phyloP scores from a whole-genome alignment of 2,113 vertebrate species.

The Macaca nemestrina region DNA sequence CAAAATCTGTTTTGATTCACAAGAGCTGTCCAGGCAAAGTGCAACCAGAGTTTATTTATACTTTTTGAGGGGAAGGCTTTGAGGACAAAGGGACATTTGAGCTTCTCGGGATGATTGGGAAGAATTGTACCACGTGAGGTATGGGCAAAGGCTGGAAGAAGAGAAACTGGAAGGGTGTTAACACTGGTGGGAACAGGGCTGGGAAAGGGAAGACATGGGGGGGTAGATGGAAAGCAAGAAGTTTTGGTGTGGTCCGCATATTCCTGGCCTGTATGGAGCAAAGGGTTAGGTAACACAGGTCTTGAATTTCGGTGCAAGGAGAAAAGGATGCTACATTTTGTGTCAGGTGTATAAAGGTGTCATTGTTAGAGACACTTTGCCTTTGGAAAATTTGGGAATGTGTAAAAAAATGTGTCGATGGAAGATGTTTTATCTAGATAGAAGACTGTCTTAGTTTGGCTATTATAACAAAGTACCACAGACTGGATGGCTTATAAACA shows the following conservation, averaged over 20 bases:
- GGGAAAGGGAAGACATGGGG: neutral
- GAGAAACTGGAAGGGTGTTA: neutral
- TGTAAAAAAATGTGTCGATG: neutral
- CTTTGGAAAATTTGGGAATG: neutral
- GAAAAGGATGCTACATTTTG: neutral
- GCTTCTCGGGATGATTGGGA: neutral
- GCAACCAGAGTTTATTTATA: neutral
- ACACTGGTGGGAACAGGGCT: too few species aligned
- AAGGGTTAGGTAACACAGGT: neutral
- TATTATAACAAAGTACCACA: neutral
- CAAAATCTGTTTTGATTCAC: neutral
- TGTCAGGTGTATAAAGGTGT: neutral
- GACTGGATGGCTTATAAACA: neutral
- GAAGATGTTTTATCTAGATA: neutral
- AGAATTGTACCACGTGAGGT: neutral
- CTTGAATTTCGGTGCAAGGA: neutral
- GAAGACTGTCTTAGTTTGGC: neutral
- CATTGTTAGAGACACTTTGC: neutral
- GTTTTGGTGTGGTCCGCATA: neutral
- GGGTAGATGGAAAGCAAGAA: rapidly evolving
- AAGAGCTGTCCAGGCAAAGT: neutral
- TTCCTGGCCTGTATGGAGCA: neutral
- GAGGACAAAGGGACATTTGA: neutral
- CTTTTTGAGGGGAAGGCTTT: neutral
- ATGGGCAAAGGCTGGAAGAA: too few species aligned